Percentiles rank a stretch among this genome's conserved stretches.
phyloP scores from a whole-genome alignment of 1,140 invertebrate genomes.

The Zaprionus camerounensis region DNA sequence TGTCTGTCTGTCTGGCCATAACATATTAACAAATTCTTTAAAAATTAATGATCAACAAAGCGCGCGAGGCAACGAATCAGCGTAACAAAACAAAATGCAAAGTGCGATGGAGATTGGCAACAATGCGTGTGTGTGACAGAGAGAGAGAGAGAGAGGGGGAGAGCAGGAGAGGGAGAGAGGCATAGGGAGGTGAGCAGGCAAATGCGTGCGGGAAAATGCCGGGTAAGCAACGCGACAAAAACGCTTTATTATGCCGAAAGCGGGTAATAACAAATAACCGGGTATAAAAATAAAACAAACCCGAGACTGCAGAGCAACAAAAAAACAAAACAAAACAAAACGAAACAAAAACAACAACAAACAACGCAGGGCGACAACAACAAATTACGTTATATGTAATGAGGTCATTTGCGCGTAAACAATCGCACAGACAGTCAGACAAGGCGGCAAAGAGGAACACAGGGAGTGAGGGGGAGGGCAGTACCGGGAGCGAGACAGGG shows the following conservation, averaged over 20 bases:
- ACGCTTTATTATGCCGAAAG: slow-evolving; percentile 76
- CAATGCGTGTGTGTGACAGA: slow-evolving; percentile 7
- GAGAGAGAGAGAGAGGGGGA: neutral
- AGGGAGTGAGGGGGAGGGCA: neutral
- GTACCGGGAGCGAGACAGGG: neutral
- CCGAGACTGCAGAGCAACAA: neutral
- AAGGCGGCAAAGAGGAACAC: neutral
- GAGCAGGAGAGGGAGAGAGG: neutral
- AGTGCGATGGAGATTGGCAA: slow-evolving; percentile 3
- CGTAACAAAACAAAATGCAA: slow-evolving; percentile 36
- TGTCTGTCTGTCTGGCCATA: slow-evolving; percentile 48
- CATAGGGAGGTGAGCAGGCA: slow-evolving; percentile 34
- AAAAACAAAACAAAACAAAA: neutral
- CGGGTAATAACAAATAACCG: slow-evolving; percentile 48
- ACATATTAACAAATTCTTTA: slow-evolving; percentile 72
- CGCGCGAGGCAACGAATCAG: slow-evolving; percentile 22
- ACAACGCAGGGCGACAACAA: slow-evolving; percentile 43
- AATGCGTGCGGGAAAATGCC: slow-evolving; percentile 16
- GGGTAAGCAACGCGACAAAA: slow-evolving; percentile 51
- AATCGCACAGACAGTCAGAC: slow-evolving; percentile 54
- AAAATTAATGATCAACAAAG: slow-evolving; percentile 73
- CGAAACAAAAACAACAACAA: neutral
- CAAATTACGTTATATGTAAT: slow-evolving; percentile 79
- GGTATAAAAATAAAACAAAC: slow-evolving; percentile 39
- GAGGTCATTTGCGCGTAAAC: slow-evolving; percentile 81